These are phyloP conservation scores for Phyto melanocephala DNA, from an alignment of 2,888 invertebrate species.

Conservation along the genomic window DNA sequence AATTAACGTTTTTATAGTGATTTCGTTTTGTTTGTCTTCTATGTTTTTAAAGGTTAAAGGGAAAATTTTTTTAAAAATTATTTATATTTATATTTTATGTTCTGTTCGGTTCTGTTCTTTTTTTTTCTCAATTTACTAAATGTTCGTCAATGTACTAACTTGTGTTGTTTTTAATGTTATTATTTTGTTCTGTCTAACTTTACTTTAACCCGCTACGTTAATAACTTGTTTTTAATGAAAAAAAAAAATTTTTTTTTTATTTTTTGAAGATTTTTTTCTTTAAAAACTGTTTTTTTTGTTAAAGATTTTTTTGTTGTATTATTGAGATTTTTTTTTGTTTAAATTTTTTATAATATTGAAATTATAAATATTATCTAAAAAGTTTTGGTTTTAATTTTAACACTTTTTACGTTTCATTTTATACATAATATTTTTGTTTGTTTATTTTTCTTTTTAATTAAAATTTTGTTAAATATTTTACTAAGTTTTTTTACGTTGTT, in stretches of 20 bases:
- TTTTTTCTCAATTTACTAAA: conserved; percentile 19
- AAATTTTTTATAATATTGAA: conserved; percentile 27
- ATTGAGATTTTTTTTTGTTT: conserved; percentile 33
- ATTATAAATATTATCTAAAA: conserved; percentile 52
- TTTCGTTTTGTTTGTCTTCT: conserved; percentile 12
- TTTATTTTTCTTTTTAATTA: conserved; percentile 61
- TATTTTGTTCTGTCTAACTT: not conserved
- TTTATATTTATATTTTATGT: not conserved
- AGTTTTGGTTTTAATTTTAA: conserved; percentile 44
- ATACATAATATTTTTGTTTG: conserved; percentile 32
- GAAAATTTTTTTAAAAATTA: conserved; percentile 30
- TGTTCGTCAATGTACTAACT: conserved; percentile 51
- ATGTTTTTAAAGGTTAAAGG: conserved; percentile 26
- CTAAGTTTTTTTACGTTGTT: conserved; percentile 46
- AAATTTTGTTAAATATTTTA: conserved; percentile 62
- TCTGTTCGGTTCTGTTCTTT: not conserved
- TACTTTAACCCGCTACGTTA: too few relatives aligned
- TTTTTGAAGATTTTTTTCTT: conserved; percentile 45
- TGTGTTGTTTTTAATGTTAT: conserved; percentile 23
- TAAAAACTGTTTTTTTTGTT: conserved; percentile 52
- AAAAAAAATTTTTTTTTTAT: conserved; percentile 22
- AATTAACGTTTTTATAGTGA: not conserved
- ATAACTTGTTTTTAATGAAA: conserved; percentile 32
- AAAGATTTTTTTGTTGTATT: conserved; percentile 15
- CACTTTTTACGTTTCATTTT: conserved; percentile 52